Conservation (phyloP, 2,797 vertebrate species). For the Arnoldichthys spilopterus region DNA sequence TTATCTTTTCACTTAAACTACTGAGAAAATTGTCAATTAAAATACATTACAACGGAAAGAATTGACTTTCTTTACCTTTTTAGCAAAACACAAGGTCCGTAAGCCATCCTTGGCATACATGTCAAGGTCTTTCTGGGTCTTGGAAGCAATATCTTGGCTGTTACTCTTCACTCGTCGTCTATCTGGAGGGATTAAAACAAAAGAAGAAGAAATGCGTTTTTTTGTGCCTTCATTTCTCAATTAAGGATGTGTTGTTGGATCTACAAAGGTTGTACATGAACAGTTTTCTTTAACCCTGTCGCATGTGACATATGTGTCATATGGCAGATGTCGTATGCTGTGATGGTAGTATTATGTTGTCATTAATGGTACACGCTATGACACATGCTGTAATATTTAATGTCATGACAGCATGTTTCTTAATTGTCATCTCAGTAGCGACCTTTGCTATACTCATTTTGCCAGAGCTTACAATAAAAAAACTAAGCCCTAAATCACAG, state of each 20-base stretch:
- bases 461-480: no score
- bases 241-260: background rate
- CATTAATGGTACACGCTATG: no score
- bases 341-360: no score
- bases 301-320: no score
- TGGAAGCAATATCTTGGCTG: slow-evolving; percentile 76
- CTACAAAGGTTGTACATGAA: background rate
- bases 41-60: background rate
- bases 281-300: no score
- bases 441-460: no score
- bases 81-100: slow-evolving; percentile 90
- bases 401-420: no score
- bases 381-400: no score
- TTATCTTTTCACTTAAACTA: background rate
- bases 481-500: no score
- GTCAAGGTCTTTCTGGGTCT: slow-evolving; percentile 88
- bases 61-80: slow-evolving; percentile 80
- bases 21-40: background rate
- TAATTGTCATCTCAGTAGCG: no score
- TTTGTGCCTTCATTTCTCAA: background rate
- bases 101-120: slow-evolving; percentile 88
- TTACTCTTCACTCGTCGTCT: slow-evolving; percentile 58
- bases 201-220: background rate
- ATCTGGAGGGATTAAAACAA: slow-evolving; percentile 23
- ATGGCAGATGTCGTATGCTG: no score